Percentiles rank a stretch among this genome's conserved stretches.
Conservation (phyloP, 1,140 invertebrate genomes). For the Drosophila rhopaloa region DNA sequence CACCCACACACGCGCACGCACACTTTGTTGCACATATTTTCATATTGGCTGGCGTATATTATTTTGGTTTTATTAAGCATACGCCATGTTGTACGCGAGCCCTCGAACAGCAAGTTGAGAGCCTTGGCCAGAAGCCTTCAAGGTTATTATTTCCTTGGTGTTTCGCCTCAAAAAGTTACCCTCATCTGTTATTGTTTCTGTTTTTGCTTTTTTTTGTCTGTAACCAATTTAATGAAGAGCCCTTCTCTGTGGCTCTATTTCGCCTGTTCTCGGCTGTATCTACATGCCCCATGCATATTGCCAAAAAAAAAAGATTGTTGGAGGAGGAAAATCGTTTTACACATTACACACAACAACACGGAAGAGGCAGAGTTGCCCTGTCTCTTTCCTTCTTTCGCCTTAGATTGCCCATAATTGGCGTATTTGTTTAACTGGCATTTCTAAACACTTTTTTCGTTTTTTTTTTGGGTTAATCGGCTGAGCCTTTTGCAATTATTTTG, state of each 20-base stretch:
- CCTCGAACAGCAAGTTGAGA: slow-evolving; percentile 32
- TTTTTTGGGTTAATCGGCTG: slow-evolving; percentile 8
- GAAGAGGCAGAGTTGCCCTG: slow-evolving; percentile 41
- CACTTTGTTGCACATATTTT: slow-evolving; percentile 44
- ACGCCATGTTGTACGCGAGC: slow-evolving; percentile 65
- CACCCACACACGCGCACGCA: slow-evolving; percentile 45
- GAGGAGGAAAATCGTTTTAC: slow-evolving; percentile 47
- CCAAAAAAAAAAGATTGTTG: slow-evolving; percentile 30
- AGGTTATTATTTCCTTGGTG: slow-evolving; percentile 65
- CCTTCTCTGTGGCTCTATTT: slow-evolving; percentile 21
- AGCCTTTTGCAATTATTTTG: slow-evolving; percentile 30
- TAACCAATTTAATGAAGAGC: slow-evolving; percentile 17
- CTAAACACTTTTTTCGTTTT: slow-evolving; percentile 20
- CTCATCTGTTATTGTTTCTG: slow-evolving; percentile 12
- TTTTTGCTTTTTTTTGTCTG: slow-evolving; percentile 1
- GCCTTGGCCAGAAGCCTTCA: slow-evolving; percentile 58
- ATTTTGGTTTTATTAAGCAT: slow-evolving; percentile 61
- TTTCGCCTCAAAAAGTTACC: slow-evolving; percentile 32
- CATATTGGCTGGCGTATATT: slow-evolving; percentile 9
- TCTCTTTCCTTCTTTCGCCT: slow-evolving; percentile 42
- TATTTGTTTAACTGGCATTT: slow-evolving; percentile 35
- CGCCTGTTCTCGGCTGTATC: slow-evolving; percentile 36
- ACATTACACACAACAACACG: slow-evolving; percentile 52
- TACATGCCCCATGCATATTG: slow-evolving; percentile 39
- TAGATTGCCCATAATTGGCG: slow-evolving; percentile 32